phyloP scores from a whole-genome alignment of 2,888 invertebrate genomes.

The Sialis fuliginosa region DNA sequence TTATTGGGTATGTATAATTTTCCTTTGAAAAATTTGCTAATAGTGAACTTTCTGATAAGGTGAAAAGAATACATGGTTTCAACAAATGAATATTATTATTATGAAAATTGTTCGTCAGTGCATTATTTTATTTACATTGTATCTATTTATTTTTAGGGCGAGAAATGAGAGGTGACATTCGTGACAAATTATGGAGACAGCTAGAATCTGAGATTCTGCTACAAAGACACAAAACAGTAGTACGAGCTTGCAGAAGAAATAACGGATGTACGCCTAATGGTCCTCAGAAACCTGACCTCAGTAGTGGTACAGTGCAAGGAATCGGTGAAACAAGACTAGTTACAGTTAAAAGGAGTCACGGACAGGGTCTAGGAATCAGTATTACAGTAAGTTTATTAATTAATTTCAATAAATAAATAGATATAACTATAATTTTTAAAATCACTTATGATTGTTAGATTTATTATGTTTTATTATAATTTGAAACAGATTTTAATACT shows the following conservation, averaged over 20 bases:
- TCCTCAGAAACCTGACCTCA: slow-evolving; percentile 20
- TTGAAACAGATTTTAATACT: no score
- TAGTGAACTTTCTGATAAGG: no score
- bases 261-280: slow-evolving; percentile 8
- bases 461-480: no score
- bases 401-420: background rate
- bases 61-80: no score
- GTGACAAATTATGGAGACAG: slow-evolving; percentile 65
- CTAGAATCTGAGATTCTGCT: slow-evolving; percentile 74
- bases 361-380: slow-evolving; percentile 69
- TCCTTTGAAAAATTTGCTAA: no score
- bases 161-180: slow-evolving; percentile 61
- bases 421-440: slow-evolving; percentile 3
- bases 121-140: background rate
- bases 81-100: background rate
- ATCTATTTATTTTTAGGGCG: slow-evolving; percentile 24
- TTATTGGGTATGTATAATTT: slow-evolving; percentile 34
- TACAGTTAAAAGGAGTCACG: slow-evolving; percentile 48
- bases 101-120: background rate
- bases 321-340: slow-evolving; percentile 42
- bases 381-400: slow-evolving; percentile 47
- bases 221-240: slow-evolving; percentile 69
- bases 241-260: slow-evolving; percentile 40
- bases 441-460: background rate
- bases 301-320: slow-evolving; percentile 20